These are phyloP conservation scores for Numenius phaeopus DNA, from an alignment of 2,797 vertebrate species.

Conservation along the genomic window DNA sequence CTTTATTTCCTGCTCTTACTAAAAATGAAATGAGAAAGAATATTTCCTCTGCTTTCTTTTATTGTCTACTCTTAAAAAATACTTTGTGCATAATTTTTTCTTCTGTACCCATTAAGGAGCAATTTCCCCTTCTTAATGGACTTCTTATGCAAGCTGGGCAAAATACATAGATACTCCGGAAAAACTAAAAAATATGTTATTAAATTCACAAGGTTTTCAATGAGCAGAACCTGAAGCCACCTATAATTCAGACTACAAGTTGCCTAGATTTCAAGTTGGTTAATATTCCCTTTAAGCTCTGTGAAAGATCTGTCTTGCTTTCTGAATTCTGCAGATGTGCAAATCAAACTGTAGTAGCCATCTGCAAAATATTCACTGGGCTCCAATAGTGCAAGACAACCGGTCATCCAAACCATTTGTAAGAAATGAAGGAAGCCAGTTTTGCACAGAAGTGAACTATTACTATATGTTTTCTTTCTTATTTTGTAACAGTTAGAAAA, in stretches of 20 bases:
- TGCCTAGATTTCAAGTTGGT: background rate
- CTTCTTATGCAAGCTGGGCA: background rate
- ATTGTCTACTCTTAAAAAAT: background rate
- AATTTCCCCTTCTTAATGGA: background rate
- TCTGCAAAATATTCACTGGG: background rate
- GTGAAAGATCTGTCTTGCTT: background rate
- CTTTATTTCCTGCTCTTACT: slow-evolving; percentile 13
- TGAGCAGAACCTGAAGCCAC: background rate
- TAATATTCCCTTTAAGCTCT: background rate
- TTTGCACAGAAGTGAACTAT: background rate
- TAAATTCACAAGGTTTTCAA: slow-evolving; percentile 1
- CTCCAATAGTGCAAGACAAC: background rate
- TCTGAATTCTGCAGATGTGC: background rate
- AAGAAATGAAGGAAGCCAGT: background rate
- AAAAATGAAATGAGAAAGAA: background rate
- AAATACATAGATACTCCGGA: background rate
- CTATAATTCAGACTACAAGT: background rate
- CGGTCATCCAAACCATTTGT: background rate
- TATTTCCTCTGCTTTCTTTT: background rate
- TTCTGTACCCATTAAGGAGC: background rate
- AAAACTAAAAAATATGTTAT: background rate
- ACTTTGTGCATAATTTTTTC: background rate
- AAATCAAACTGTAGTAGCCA: background rate
- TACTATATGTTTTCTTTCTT: background rate
- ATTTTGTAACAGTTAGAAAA: background rate